Base-by-base conservation (phyloP, 2,888 invertebrate species). In the Rhagophthalmus giganteus region DNA sequence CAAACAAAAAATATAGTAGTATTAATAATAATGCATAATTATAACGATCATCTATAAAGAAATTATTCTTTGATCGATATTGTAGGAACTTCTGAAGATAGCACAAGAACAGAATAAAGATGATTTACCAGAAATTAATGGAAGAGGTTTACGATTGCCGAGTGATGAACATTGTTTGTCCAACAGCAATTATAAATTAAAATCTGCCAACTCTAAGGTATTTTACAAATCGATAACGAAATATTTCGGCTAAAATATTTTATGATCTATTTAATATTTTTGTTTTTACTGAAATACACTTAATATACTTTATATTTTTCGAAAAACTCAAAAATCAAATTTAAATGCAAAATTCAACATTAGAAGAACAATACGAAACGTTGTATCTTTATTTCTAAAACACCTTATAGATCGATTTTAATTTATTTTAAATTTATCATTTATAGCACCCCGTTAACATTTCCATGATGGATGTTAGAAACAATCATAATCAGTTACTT, bases 41-140 rank as follows among this genome's bases (percentile, higher is more conserved):
- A n/a, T n/a, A n/a, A n/a, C n/a, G n/a, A n/a, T n/a, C n/a, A n/a
- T n/a, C n/a, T n/a, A n/a, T n/a, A n/a, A n/a, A n/a, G n/a, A n/a
- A n/a, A n/a, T n/a, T n/a, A n/a, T n/a, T n/a, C n/a, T n/a, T n/a
- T 3, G 3, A 9, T 27, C 27, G 12, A 30, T 42, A 11, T 52
- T 57, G 16, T 32, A 59, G 58, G 50, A 56, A 37, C 39, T 50
- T 24, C 9, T 50, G 5, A 47, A 57, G 32, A 9, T 55, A 30
- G 58, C 61, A 2, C 50, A 32, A 13, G 28, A 42, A 6, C 46
- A 41, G 25, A 61, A 61, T 40, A 44, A 41, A 27, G 42, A 10
- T 7, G 33, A 47, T 34, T 35, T 58, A 9, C 48, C 47, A 13
- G 30, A 35, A 16, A 41, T 39, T 13, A 25, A 25, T 12, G 12